phyloP scores from a whole-genome alignment of 2,888 invertebrate genomes.

The Eremobia ochroleuca region DNA sequence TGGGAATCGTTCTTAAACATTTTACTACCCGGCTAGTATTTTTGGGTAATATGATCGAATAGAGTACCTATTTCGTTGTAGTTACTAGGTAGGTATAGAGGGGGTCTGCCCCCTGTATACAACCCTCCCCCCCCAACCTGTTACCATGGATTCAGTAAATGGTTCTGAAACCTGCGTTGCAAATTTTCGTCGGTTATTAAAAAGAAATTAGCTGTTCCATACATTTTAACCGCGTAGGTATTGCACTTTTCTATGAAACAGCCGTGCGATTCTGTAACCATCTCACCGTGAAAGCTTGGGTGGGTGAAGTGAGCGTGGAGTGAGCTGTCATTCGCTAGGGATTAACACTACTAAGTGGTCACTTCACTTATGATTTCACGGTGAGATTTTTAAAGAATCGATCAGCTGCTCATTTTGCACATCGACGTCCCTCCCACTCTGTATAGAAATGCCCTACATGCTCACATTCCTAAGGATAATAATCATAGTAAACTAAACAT shows the following conservation, averaged over 20 bases:
- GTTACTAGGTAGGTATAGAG: background rate
- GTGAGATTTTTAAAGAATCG: too few relatives aligned
- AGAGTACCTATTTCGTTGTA: background rate
- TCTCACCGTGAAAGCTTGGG: too few relatives aligned
- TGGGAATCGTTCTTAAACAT: constrained; percentile 36
- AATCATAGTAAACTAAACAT: background rate
- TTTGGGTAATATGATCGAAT: constrained; percentile 20
- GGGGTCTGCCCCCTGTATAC: too few relatives aligned
- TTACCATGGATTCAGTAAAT: too few relatives aligned
- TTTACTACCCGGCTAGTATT: constrained; percentile 12
- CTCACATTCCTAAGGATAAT: background rate
- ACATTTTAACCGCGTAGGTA: background rate
- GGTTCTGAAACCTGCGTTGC: background rate
- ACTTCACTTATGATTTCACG: too few relatives aligned
- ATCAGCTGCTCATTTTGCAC: too few relatives aligned
- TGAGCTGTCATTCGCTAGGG: too few relatives aligned
- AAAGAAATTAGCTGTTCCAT: background rate
- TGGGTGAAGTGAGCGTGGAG: too few relatives aligned
- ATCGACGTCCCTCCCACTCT: background rate
- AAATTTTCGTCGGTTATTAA: background rate
- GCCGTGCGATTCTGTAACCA: too few relatives aligned
- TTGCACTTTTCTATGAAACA: background rate
- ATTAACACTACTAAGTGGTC: too few relatives aligned
- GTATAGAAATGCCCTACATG: background rate
- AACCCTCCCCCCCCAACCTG: too few relatives aligned